These are phyloP conservation scores for Andrena dorsata DNA, from an alignment of 2,888 invertebrate species.

Conservation along the genomic window DNA sequence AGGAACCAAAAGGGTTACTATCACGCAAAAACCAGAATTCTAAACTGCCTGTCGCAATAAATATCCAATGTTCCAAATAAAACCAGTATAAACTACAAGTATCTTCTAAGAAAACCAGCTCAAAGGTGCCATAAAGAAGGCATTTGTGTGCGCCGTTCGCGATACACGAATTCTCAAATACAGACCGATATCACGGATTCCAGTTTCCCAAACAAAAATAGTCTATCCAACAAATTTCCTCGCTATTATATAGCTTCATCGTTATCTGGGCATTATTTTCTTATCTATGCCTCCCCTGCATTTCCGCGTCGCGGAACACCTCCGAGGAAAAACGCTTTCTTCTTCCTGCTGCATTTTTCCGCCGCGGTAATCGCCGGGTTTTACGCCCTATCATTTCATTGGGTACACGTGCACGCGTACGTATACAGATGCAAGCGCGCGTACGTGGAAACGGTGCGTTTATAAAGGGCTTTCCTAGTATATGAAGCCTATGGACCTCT, in stretches of 20 bases:
- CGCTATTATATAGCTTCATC: neutral
- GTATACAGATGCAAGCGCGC: neutral
- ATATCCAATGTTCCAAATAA: neutral
- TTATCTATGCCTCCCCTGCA: neutral
- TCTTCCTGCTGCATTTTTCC: slow-evolving; percentile 22
- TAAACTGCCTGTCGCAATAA: neutral
- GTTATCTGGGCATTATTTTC: slow-evolving; percentile 10
- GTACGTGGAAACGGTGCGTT: slow-evolving; percentile 24
- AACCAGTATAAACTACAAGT: slow-evolving; percentile 1
- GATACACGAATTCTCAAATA: slow-evolving; percentile 27
- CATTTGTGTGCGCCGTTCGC: slow-evolving; percentile 12
- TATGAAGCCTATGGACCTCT: neutral
- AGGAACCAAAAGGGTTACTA: neutral
- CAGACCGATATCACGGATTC: slow-evolving; percentile 19
- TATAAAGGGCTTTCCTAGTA: slow-evolving; percentile 23
- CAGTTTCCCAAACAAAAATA: neutral
- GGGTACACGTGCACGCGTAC: neutral
- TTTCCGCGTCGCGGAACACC: slow-evolving; percentile 29
- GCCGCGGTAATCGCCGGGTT: slow-evolving; percentile 10
- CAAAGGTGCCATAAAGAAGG: slow-evolving; percentile 14
- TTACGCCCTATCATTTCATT: slow-evolving; percentile 13
- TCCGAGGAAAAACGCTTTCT: slow-evolving; percentile 23
- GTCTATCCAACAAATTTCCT: slow-evolving; percentile 1
- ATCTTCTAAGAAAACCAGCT: neutral
- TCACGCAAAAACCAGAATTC: neutral